Conservation (phyloP, 2,113 vertebrate species). For the Oncorhynchus kisutch region DNA sequence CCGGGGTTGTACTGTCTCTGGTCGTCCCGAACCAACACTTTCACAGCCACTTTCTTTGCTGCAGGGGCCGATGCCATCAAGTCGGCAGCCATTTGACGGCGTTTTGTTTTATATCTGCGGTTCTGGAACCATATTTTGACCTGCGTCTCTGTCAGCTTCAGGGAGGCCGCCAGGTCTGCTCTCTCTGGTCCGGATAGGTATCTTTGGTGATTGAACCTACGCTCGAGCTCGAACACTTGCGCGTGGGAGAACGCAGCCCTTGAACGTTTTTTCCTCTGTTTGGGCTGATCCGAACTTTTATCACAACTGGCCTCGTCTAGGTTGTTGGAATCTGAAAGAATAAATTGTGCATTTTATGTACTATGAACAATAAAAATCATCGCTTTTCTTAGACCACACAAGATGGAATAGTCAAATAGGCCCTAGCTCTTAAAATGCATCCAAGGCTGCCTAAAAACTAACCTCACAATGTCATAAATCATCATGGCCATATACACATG, state of each 20-base stretch:
- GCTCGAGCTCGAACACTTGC: constrained; percentile 98
- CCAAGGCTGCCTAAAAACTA: background rate
- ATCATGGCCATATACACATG: background rate
- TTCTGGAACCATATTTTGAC: constrained; percentile 99
- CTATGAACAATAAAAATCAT: too few species aligned
- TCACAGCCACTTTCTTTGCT: constrained; percentile 96
- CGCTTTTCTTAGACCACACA: background rate
- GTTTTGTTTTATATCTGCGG: constrained; percentile 98
- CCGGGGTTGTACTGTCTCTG: constrained; percentile 96
- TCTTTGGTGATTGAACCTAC: constrained; percentile 97
- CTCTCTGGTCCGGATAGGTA: constrained; percentile 96
- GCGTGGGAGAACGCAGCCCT: constrained; percentile 97
- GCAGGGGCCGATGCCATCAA: constrained; percentile 89
- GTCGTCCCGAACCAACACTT: constrained; percentile 95
- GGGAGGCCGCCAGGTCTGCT: constrained; percentile 92
- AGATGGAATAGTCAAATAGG: background rate
- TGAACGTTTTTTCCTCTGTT: constrained; percentile 95
- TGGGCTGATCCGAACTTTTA: constrained; percentile 76
- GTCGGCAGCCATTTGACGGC: constrained; percentile 95
- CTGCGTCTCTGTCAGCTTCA: constrained; percentile 98
- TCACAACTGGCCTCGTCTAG: constrained; percentile 59
- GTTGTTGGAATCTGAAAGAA: constrained; percentile 65
- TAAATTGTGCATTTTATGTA: background rate
- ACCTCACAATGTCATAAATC: background rate
- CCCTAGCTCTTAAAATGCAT: background rate